Evolutionary conservation across 2,888 invertebrate species (phyloP), one percentile per base, ranked within the genome.

Genomic region (Ormyrus thymus): DNA sequence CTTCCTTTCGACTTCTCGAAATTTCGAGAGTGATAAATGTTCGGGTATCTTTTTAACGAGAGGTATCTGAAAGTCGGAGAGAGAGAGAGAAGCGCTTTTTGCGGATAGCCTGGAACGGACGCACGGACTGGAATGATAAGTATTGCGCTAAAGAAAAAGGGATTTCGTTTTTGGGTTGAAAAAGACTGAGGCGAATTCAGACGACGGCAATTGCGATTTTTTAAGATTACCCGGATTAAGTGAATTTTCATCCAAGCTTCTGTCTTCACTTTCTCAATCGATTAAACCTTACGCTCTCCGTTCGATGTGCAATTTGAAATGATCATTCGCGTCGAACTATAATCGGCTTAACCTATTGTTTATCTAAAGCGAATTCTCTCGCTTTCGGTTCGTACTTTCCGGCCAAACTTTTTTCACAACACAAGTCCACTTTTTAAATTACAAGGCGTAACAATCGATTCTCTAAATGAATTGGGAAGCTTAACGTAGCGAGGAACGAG

Each of bases 11-110:
- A 6, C 51, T 61, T 61, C 55, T 69, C 62, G 69, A 76, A 76
- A 76, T 76, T 75, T 76, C 55, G 46, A 48, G 61, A 69, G 29
- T 69, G 69, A 69, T 76, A 66, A 69, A 76, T 69, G 69, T 58
- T 6, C 68, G 46, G 69, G 29, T 46, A 46, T n/a, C 51, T 56
- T 62, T 69, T 76, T 69, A 76, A 69, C 48, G 76, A 69, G 76
- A 69, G 55, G 46, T 61, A 56, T 46, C 43, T 29, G 43, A 66
- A 48, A 51, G 15, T 13, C 9, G 29, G 9, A 59, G 45, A 59
- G 6, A 43, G 29, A 64, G 13, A 11, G 43, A 10, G 46, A 10
- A 53, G 45, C 50, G 29, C 66, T 58, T 65, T 66, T 55, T 15
- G 56, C 43, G 9, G 51, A 53, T 43, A 51, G n/a, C 43, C 13